phyloP scores from a whole-genome alignment of 2,797 vertebrate genomes.

The Enteromius paludinosus region DNA sequence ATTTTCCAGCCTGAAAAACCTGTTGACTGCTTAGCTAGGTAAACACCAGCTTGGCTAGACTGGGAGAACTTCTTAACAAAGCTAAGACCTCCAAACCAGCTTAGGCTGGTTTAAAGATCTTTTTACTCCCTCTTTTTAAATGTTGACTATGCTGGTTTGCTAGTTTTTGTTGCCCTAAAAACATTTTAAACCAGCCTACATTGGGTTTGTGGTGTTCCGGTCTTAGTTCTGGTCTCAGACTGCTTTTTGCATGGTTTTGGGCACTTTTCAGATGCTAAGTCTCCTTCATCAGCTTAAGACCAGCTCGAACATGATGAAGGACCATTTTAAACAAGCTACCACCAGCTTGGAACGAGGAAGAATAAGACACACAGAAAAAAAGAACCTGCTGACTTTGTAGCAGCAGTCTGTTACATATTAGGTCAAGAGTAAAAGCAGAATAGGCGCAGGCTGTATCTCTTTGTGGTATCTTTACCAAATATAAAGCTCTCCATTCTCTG shows the following conservation, averaged over 20 bases:
- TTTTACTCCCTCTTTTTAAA: not conserved
- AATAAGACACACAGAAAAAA: not conserved
- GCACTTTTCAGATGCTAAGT: not conserved
- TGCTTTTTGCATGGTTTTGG: not conserved
- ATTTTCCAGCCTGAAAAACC: not conserved
- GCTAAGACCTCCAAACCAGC: not conserved
- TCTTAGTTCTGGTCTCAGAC: not conserved
- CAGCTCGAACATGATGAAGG: not conserved
- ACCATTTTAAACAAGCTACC: not conserved
- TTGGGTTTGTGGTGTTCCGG: not conserved
- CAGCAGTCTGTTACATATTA: conserved; percentile 28
- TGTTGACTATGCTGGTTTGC: not conserved
- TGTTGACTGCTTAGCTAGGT: not conserved
- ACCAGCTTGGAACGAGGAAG: not conserved
- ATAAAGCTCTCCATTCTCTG: conserved; percentile 61
- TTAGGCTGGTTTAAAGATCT: not conserved
- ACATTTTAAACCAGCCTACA: not conserved
- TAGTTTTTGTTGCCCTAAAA: not conserved
- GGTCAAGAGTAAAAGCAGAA: not conserved
- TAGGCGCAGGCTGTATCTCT: conserved; percentile 38
- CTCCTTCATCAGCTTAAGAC: not conserved
- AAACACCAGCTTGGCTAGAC: not conserved
- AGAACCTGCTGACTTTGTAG: conserved; percentile 17
- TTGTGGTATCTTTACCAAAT: conserved; percentile 52
- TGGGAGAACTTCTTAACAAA: not conserved